Conservation (phyloP, 2,888 invertebrate species). For the Melanotus villosus region DNA sequence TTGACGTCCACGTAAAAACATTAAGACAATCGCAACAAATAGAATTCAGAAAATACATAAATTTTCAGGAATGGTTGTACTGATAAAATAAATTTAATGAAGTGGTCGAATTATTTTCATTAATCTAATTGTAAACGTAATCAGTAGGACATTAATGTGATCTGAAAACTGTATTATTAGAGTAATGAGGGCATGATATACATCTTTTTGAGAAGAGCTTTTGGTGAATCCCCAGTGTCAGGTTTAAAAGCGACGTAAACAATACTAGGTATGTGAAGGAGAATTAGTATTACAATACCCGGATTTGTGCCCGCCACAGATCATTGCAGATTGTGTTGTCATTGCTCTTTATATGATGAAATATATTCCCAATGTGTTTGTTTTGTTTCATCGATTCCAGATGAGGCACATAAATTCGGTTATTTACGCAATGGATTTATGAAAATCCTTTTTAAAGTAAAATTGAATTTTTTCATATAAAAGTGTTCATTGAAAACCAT, state of each 20-base stretch:
- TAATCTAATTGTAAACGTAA: no score
- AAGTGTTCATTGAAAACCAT: neutral
- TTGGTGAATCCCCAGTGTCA: conserved; percentile 9
- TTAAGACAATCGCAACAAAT: no score
- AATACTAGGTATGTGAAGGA: conserved; percentile 51
- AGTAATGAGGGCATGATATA: conserved; percentile 1
- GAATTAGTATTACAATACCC: conserved; percentile 56
- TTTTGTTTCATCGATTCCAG: conserved; percentile 38
- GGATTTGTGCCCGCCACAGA: conserved; percentile 59
- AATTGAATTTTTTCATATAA: conserved; percentile 2
- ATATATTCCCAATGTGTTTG: conserved; percentile 46
- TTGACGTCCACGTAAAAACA: no score
- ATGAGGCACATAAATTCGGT: conserved; percentile 30
- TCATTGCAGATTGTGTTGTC: conserved; percentile 59
- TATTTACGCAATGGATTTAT: conserved; percentile 12
- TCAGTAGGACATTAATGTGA: no score
- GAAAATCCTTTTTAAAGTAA: neutral
- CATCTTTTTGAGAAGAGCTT: conserved; percentile 6
- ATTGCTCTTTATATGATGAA: conserved; percentile 49
- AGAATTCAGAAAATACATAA: no score
- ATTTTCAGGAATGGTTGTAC: no score
- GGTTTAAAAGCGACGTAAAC: conserved; percentile 18
- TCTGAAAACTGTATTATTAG: no score
- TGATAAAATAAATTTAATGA: no score
- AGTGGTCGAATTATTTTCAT: no score